phyloP scores from a whole-genome alignment of 2,113 vertebrate species.

The Sinocyclocheilus anshuiensis region DNA sequence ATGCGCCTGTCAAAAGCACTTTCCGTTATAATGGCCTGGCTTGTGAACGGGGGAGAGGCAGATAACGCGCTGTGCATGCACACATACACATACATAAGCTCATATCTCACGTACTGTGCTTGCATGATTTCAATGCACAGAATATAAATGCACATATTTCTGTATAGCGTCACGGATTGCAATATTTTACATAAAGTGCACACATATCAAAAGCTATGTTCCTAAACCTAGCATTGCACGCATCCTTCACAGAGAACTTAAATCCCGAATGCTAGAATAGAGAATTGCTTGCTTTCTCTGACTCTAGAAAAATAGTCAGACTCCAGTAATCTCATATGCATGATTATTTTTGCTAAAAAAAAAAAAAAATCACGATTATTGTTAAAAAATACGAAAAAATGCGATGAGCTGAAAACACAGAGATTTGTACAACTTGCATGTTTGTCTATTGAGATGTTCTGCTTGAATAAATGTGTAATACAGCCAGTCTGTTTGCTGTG shows the following conservation, averaged over 20 bases:
- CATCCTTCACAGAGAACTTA: not conserved
- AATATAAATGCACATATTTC: not conserved
- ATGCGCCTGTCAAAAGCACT: conserved; percentile 55
- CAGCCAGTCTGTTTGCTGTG: too few species aligned
- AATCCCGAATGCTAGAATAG: not conserved
- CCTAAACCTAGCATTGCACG: not conserved
- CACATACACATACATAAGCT: not conserved
- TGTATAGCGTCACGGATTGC: too few species aligned
- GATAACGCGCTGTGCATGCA: conserved; percentile 22
- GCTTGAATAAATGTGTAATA: too few species aligned
- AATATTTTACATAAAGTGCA: not conserved
- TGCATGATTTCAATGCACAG: not conserved
- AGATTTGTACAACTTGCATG: too few species aligned
- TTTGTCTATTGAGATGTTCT: too few species aligned
- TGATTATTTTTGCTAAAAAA: too few species aligned
- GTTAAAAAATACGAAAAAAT: too few species aligned
- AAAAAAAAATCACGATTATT: too few species aligned
- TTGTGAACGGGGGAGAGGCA: conserved; percentile 32
- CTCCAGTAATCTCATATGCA: not conserved
- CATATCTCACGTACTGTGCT: not conserved
- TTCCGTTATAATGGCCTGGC: conserved; percentile 44
- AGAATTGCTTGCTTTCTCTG: not conserved
- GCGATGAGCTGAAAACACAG: too few species aligned
- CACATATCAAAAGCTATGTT: not conserved
- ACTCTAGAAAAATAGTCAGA: not conserved